Evolutionary conservation across 2,888 invertebrate genomes (phyloP).

Genomic region (Drosophila testacea): DNA sequence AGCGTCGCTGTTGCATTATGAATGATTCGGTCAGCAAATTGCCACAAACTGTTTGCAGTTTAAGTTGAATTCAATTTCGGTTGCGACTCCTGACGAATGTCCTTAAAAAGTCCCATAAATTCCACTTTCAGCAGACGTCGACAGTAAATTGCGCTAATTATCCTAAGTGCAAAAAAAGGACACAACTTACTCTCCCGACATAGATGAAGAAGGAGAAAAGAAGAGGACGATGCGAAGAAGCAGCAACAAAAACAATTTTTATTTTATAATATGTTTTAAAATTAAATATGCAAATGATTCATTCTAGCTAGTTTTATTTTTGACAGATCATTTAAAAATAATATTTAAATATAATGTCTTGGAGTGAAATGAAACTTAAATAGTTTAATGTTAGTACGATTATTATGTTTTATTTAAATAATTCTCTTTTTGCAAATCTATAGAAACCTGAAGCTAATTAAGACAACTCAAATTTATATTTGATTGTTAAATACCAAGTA

Average conservation of each 20-base stretch:
- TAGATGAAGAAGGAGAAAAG: not conserved
- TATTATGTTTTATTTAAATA: too few species aligned
- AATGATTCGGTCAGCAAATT: slow-evolving; percentile 69
- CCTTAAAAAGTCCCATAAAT: slow-evolving; percentile 65
- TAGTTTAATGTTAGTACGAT: too few species aligned
- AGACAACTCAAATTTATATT: too few species aligned
- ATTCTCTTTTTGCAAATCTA: too few species aligned
- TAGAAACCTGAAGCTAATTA: too few species aligned
- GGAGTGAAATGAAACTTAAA: too few species aligned
- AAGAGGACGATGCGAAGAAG: not conserved
- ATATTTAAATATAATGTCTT: not conserved
- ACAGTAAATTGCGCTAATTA: slow-evolving; percentile 68
- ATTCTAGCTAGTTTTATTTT: slow-evolving; percentile 43
- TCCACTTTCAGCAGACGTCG: slow-evolving; percentile 22
- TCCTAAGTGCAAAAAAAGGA: slow-evolving; percentile 56
- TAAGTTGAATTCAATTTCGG: slow-evolving; percentile 71
- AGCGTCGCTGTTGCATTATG: slow-evolving; percentile 68
- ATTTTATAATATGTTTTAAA: slow-evolving; percentile 55
- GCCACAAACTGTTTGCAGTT: slow-evolving; percentile 67
- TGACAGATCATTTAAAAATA: slow-evolving; percentile 26
- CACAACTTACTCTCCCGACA: too few species aligned
- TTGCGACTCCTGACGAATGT: slow-evolving; percentile 60
- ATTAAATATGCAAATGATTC: slow-evolving; percentile 73
- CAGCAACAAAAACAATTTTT: slow-evolving; percentile 1
- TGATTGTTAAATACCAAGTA: too few species aligned